These are phyloP conservation scores for Plagodis dolabraria DNA, from an alignment of 2,888 invertebrate species.

Conservation along the genomic window DNA sequence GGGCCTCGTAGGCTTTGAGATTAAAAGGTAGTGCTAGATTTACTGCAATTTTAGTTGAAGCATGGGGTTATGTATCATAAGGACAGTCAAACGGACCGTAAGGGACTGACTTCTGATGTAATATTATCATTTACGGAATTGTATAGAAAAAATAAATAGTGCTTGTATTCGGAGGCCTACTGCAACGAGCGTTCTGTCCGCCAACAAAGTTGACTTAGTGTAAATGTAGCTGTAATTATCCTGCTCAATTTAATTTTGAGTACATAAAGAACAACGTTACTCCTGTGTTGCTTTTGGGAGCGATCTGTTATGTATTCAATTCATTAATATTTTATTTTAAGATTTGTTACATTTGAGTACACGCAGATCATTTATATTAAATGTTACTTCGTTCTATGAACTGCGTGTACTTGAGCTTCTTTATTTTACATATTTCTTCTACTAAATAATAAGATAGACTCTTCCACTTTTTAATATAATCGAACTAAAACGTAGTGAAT, in stretches of 20 bases:
- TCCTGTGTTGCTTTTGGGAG: constrained; percentile 56
- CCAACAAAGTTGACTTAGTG: constrained; percentile 80
- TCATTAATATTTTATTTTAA: constrained; percentile 14
- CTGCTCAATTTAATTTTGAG: constrained; percentile 81
- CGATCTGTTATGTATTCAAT: constrained; percentile 49
- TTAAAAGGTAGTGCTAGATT: constrained; percentile 72
- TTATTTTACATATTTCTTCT: constrained; percentile 20
- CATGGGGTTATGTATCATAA: constrained; percentile 78
- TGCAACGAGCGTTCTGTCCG: constrained; percentile 67
- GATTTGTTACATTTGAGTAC: constrained; percentile 35
- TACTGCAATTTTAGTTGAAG: constrained; percentile 76
- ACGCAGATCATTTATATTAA: constrained; percentile 41
- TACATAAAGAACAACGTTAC: constrained; percentile 68
- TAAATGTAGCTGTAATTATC: constrained; percentile 75
- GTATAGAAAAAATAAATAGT: constrained; percentile 68
- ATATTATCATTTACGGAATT: constrained; percentile 77
- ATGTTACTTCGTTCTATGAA: constrained; percentile 19
- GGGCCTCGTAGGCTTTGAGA: constrained; percentile 65
- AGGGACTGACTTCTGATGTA: constrained; percentile 81
- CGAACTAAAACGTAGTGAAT: constrained; percentile 17
- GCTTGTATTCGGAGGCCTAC: constrained; percentile 74
- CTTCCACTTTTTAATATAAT: constrained; percentile 23
- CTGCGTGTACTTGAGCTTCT: constrained; percentile 32
- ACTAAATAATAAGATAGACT: constrained; percentile 1
- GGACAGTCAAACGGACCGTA: constrained; percentile 68